These are phyloP conservation scores for Mirza zaza DNA, from an alignment of 2,113 vertebrate genomes.

Conservation along the genomic window DNA sequence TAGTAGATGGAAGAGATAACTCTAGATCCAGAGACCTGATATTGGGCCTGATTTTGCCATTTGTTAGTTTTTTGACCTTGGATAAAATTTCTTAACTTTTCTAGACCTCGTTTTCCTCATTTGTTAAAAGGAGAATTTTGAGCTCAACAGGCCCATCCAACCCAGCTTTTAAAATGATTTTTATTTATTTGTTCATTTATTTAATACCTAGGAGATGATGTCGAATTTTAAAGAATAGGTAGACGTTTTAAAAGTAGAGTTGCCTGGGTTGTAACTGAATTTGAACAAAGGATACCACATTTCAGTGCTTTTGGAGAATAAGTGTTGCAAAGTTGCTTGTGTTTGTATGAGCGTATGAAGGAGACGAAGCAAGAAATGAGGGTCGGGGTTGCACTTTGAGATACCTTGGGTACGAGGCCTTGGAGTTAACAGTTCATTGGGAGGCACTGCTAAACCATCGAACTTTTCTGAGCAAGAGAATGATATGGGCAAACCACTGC, in stretches of 20 bases:
- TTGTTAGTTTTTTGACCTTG: background rate
- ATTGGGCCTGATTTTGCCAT: background rate
- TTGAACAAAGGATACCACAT: background rate
- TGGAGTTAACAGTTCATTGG: background rate
- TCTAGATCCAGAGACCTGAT: background rate
- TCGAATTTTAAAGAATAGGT: background rate
- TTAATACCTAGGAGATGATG: background rate
- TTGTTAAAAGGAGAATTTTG: constrained; percentile 4
- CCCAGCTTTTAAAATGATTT: background rate
- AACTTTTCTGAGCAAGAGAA: background rate
- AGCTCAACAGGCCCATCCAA: background rate
- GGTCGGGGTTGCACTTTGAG: background rate
- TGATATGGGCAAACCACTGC: background rate
- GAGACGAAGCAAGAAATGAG: background rate
- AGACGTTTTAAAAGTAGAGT: background rate
- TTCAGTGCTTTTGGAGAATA: background rate
- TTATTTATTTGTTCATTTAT: background rate
- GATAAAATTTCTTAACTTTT: background rate
- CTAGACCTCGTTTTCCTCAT: background rate
- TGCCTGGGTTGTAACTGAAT: background rate
- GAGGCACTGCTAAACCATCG: background rate
- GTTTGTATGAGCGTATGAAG: background rate
- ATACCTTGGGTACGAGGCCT: background rate
- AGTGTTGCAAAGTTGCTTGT: background rate
- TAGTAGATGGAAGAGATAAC: background rate